Evolutionary conservation across 2,797 vertebrate genomes (phyloP).

Genomic region (Sebastes nivosus): DNA sequence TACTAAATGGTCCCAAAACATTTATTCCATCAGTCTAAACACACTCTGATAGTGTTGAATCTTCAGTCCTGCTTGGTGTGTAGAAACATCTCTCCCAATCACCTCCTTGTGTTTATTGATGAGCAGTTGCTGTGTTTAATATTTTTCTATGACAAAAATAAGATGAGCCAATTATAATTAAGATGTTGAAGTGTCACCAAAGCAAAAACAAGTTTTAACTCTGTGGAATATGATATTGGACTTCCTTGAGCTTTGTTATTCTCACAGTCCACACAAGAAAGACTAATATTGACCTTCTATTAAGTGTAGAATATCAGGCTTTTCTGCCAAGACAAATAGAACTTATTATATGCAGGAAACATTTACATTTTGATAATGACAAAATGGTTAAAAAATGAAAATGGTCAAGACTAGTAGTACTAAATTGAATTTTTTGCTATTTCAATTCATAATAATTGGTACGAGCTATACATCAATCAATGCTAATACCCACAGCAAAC

Average conservation of each 20-base stretch:
- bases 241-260: not conserved
- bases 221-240: not conserved
- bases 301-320: not conserved
- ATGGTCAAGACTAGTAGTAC: not conserved
- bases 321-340: no score
- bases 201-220: not conserved
- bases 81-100: not conserved
- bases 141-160: not conserved
- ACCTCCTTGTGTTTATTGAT: not conserved
- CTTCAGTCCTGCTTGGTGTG: not conserved
- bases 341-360: no score
- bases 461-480: not conserved
- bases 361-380: not conserved
- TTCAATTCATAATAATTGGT: not conserved
- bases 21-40: not conserved
- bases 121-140: not conserved
- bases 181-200: not conserved
- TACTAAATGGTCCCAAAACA: no score
- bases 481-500: not conserved
- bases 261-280: not conserved
- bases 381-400: not conserved
- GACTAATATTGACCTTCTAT: not conserved
- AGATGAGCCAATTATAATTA: not conserved
- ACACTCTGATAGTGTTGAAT: not conserved
- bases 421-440: not conserved